These are phyloP conservation scores for Limosa lapponica DNA, from an alignment of 2,797 vertebrate genomes.

Conservation along the genomic window DNA sequence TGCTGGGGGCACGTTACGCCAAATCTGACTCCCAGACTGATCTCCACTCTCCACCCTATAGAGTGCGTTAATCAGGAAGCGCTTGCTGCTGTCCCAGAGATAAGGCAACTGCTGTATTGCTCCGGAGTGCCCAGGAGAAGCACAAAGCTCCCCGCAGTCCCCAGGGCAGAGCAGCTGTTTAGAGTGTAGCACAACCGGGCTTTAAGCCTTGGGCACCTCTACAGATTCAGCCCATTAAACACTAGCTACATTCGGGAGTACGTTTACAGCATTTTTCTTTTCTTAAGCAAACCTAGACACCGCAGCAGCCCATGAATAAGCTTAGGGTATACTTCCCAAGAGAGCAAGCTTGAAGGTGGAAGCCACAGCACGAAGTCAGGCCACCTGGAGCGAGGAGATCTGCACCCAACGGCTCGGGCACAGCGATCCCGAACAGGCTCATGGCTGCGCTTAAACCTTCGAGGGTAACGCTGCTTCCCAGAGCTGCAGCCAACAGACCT, in stretches of 20 bases:
- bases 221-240: not conserved
- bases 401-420: not conserved
- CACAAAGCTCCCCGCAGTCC: not conserved
- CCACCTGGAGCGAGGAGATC: not conserved
- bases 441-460: not conserved
- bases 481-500: not conserved
- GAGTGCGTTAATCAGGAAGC: not conserved
- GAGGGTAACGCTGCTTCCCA: accelerated
- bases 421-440: accelerated
- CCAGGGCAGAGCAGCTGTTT: not conserved
- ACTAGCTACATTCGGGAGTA: accelerated
- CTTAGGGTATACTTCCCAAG: not conserved
- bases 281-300: not conserved
- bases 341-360: not conserved
- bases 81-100: not conserved
- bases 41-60: not conserved
- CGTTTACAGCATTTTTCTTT: not conserved
- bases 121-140: not conserved
- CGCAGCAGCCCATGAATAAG: not conserved
- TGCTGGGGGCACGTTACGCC: not conserved
- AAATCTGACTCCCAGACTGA: not conserved
- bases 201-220: not conserved
- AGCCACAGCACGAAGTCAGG: not conserved
- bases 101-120: not conserved
- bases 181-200: not conserved